Base-by-base conservation (phyloP, 2,113 vertebrate species). In the Amphilophus citrinellus region DNA sequence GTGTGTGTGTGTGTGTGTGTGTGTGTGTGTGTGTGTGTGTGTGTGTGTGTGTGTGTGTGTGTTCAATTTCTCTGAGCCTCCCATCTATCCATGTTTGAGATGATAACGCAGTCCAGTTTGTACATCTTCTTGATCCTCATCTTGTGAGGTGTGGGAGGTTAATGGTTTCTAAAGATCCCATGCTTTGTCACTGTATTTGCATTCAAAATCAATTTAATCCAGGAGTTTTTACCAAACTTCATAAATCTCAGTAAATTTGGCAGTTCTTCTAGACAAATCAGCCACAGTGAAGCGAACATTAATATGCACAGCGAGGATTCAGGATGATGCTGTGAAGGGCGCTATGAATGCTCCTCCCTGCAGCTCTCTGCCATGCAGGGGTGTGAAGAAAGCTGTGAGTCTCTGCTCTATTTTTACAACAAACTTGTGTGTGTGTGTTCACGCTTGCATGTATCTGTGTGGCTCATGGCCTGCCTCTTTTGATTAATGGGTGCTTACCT, bases 341-440 rank as follows among this genome's bases (percentile, higher is more conserved):
- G 18, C 4, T 10, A 32, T 17, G 32, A 68, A 50, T 14, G 1
- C 47, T 10, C 0, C 20, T 57, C 71, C 63, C 61, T 61, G 60
- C 82, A 59, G 50, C 35, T 80, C 56, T 68, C 56, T 24, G 57
- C 59, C 42, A 15, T 68, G 58, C 83, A 76, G 53, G 15, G n/a
- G 35, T 78, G 56, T 79, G 66, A 89, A 68, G 50, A 50, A 83
- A 83, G 78, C 81, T 90, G 83, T 62, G 32, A 61, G 20, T 58
- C 71, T 75, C 80, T 50, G 77, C 58, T 85, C 80, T 92, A 90
- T 90, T 87, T 89, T 73, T 87, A 77, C 22, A 47, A 47, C 68
- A 22, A 1, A 37, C n/a, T 0, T 27, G 66, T 50, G 53, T 35
- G 53, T 35, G 65, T 73, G 56, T 44, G 77, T 39, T 63, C 79